Base-by-base conservation (phyloP, 2,113 vertebrate species). In the Sterna hirundo region DNA sequence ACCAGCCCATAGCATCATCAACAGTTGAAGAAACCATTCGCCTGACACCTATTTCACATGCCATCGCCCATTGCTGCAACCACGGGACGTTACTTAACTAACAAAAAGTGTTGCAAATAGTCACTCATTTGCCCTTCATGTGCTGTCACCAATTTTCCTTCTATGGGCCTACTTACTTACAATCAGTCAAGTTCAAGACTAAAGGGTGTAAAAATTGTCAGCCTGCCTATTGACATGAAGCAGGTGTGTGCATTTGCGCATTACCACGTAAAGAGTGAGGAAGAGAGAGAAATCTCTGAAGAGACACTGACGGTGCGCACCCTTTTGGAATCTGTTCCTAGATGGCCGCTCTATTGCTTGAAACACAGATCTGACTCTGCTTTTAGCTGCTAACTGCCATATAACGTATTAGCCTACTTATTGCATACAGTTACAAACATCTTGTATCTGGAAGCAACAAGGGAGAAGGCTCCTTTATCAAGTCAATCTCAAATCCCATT, bases 381-480 rank as follows among this genome's bases (percentile, higher is more conserved):
- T 80, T 65, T 27, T 30, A 38, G 58, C 87, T 27, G 66, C 86
- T 65, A 14, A 40, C 75, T 40, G 77, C 86, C 55, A 49, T 44
- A 71, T 68, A 83, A 91, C 38, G 5, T 62, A 85, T 86, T 80
- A 47, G 70, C 65, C 77, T 93, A 75, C 94, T 95, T 85, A 95
- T 15, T 80, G 74, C 93, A 36, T 34, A 40, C 90, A 68, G 93
- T 83, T 80, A 61, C 83, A 15, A 95, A 60, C 94, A 58, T 76
- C 97, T 89, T 40, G 94, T 87, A 83, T 96, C 62, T 58, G 90
- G 77, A 42, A 93, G 93, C 83, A 42, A 90, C 84, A 46, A 71
- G 88, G 91, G 91, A 95, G 95, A 95, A 81, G 94, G 92, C 94
- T 94, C 86, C 95, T 97, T 96, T 96, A 97, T 97, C 95, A 96